Conservation (phyloP, 2,888 invertebrate species). For the Himalopsyche anomala region DNA sequence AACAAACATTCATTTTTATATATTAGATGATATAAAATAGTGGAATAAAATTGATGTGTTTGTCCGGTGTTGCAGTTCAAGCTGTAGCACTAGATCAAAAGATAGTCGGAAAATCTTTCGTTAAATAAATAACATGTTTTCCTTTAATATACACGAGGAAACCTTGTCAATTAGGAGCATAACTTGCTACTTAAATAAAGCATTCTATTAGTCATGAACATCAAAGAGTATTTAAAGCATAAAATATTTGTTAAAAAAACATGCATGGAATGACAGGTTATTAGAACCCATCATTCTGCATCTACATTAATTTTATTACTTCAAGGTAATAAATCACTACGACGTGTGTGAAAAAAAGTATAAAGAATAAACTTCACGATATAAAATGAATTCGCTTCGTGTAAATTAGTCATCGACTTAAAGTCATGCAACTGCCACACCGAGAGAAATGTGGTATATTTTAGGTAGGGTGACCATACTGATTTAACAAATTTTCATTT, state of each 20-base stretch:
- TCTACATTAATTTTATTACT: slow-evolving; percentile 11
- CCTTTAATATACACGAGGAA: too few relatives aligned
- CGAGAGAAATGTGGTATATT: not conserved
- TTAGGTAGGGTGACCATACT: not conserved
- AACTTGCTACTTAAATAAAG: not conserved
- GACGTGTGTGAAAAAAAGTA: not conserved
- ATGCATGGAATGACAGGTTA: not conserved
- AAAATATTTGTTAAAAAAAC: not conserved
- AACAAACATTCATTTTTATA: too few relatives aligned
- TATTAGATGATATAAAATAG: too few relatives aligned
- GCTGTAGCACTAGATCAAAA: too few relatives aligned
- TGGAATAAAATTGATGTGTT: too few relatives aligned
- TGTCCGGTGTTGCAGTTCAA: too few relatives aligned
- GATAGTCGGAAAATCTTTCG: too few relatives aligned
- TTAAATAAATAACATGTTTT: too few relatives aligned
- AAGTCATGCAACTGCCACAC: slow-evolving; percentile 7
- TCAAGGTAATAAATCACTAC: not conserved
- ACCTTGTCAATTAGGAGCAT: too few relatives aligned
- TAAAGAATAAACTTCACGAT: slow-evolving; percentile 14
- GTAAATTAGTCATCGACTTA: slow-evolving; percentile 14
- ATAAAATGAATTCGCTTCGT: slow-evolving; percentile 30
- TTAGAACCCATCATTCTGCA: slow-evolving; percentile 3
- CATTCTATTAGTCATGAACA: not conserved
- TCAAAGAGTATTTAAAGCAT: not conserved
- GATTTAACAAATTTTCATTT: too few relatives aligned